Percentiles rank a stretch among this genome's conserved stretches.
These are phyloP conservation scores for Emydocephalus ijimae DNA, from an alignment of 2,113 vertebrate genomes.

Conservation along the genomic window DNA sequence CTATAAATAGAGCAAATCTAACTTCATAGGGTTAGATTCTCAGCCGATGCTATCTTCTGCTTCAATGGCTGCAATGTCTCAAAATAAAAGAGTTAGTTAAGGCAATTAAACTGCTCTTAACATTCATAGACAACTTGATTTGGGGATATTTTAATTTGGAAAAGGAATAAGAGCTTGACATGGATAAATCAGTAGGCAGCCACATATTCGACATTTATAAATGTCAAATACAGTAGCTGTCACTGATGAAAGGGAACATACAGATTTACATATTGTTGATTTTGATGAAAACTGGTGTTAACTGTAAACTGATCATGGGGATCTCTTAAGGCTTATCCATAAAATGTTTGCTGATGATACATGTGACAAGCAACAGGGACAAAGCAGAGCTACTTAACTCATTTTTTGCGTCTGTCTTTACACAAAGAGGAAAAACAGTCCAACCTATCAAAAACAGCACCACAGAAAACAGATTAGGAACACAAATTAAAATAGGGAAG, in stretches of 20 bases:
- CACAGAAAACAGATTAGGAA: too few relatives aligned
- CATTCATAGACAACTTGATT: background rate
- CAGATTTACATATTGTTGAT: constrained; percentile 51
- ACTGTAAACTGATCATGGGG: constrained; percentile 55
- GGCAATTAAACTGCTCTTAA: background rate
- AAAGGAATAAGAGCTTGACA: constrained; percentile 1
- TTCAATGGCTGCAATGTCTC: background rate
- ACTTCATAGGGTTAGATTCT: constrained; percentile 3
- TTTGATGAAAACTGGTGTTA: constrained; percentile 57
- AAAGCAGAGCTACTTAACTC: too few relatives aligned
- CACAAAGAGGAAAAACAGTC: too few relatives aligned
- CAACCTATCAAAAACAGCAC: too few relatives aligned
- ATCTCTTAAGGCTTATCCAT: constrained; percentile 54
- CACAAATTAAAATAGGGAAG: too few relatives aligned
- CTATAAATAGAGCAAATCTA: background rate
- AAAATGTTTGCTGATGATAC: constrained; percentile 52
- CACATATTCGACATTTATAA: constrained; percentile 32
- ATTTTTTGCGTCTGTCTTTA: too few relatives aligned
- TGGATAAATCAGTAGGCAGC: background rate
- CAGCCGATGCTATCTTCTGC: background rate
- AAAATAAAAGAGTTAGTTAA: background rate
- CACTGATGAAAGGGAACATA: constrained; percentile 7
- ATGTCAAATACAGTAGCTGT: constrained; percentile 39
- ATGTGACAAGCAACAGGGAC: background rate
- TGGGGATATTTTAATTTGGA: background rate